Percentiles rank a stretch among this genome's conserved stretches.
phyloP scores from a whole-genome alignment of 2,888 invertebrate genomes.

The Nymphalis polychloros region DNA sequence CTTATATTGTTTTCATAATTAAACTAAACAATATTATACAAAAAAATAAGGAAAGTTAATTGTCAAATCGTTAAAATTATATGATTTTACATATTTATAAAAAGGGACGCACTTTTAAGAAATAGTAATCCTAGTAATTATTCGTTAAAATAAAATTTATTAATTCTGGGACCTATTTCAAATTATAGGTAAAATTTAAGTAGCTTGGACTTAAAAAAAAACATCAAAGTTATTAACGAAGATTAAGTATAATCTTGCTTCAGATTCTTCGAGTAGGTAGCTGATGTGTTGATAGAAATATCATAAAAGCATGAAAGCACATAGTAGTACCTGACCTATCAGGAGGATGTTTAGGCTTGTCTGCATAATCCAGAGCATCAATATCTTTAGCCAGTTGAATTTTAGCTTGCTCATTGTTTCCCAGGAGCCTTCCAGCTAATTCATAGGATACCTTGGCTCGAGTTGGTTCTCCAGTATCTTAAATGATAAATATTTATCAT shows the following conservation, averaged over 20 bases:
- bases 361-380: constrained; percentile 50
- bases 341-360: constrained; percentile 45
- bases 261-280: too few species aligned
- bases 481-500: constrained; percentile 4
- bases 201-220: background rate
- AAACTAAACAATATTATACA: background rate
- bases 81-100: too few species aligned
- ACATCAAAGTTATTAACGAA: background rate
- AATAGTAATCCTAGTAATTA: too few species aligned
- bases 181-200: too few species aligned
- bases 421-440: constrained; percentile 83
- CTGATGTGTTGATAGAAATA: background rate
- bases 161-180: too few species aligned
- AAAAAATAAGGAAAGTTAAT: too few species aligned
- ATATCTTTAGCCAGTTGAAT: constrained; percentile 70
- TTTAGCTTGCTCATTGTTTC: constrained; percentile 66
- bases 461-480: constrained; percentile 81
- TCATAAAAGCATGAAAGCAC: background rate
- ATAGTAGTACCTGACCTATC: constrained; percentile 49
- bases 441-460: constrained; percentile 85
- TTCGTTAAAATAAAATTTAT: too few species aligned
- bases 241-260: too few species aligned
- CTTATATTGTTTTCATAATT: background rate
- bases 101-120: too few species aligned
- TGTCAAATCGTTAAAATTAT: too few species aligned